Percentiles rank a stretch among this genome's conserved stretches.
Conservation (phyloP, 1,140 invertebrate genomes). For the Aphis craccivora region DNA sequence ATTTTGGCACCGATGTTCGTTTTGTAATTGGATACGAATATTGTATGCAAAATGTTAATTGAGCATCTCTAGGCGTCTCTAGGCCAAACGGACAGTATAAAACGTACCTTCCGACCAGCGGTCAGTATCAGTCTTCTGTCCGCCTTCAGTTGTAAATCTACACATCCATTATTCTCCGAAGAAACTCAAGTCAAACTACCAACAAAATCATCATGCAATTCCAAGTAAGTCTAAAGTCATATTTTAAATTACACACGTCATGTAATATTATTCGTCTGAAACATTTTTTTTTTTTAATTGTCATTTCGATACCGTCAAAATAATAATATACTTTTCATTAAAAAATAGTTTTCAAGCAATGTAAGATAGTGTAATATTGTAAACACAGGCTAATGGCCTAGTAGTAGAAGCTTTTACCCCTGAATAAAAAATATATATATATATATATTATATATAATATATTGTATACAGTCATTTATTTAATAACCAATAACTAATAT, state of each 20-base stretch:
- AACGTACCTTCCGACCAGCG: not conserved
- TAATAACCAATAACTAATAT: not conserved
- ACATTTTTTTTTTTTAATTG: not conserved
- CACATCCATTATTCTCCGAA: not conserved
- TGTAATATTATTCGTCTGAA: not conserved
- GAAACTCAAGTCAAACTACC: not conserved
- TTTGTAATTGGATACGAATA: not conserved
- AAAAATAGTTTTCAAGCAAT: no score
- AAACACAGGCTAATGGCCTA: no score
- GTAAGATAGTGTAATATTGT: no score
- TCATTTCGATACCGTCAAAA: no score
- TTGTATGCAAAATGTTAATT: not conserved
- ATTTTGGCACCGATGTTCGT: constrained; percentile 1
- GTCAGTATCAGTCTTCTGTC: not conserved
- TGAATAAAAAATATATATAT: no score
- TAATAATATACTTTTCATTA: no score
- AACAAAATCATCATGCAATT: not conserved
- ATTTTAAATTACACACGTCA: not conserved
- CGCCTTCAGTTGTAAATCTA: not conserved
- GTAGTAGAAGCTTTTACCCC: no score
- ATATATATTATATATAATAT: no score
- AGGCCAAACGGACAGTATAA: not conserved
- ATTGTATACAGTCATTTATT: no score
- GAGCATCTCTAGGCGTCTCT: constrained; percentile 31
- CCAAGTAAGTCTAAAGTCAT: not conserved